Evolutionary conservation across 2,113 vertebrate genomes (phyloP), one percentile per base, ranked within the genome.

Genomic region (Orycteropus afer): DNA sequence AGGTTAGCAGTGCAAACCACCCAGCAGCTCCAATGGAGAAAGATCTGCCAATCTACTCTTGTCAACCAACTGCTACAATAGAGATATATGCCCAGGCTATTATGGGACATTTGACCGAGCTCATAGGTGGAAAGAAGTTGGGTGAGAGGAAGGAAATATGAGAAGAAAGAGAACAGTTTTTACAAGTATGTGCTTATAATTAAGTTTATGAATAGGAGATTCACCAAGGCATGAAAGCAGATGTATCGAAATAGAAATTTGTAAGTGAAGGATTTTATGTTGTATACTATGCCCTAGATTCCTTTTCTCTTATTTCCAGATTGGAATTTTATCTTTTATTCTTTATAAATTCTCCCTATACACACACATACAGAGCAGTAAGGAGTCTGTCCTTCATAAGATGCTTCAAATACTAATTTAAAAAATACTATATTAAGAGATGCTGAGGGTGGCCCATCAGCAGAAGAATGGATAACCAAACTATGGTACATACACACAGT

Each of bases 271-370:
- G 27, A 11, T 8, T n/a, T 84, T 85, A 37, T 37, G 1, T 84
- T 76, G 67, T 49, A 22, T 59, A 3, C 17, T 67, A 53, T 4
- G 45, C 17, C 14, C 5, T 76, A 65, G 27, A 27, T 74, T 63
- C 65, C 78, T 86, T 15, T 89, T 80, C 11, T 63, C 14, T 53
- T 81, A 42, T 69, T 86, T 74, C 10, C n/a, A 93, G n/a, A 37
- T 55, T 92, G 13, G 82, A 90, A 69, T 94, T 84, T 65, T 69
- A n/a, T 93, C 69, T 79, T 89, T 59, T 81, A 15, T 55, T 90
- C 37, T 82, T 92, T 83, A 34, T 80, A 77, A 87, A 37, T 88
- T 94, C 45, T 85, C 51, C 18, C 18, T 90, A 34, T 5, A 59
- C 59, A 59, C 57, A 61, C 42, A 27, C 27, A 76, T 7, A 91